Evolutionary conservation across 64 coral and sea anemone genomes (phyloP).

Genomic region (Platygyra sinensis): DNA sequence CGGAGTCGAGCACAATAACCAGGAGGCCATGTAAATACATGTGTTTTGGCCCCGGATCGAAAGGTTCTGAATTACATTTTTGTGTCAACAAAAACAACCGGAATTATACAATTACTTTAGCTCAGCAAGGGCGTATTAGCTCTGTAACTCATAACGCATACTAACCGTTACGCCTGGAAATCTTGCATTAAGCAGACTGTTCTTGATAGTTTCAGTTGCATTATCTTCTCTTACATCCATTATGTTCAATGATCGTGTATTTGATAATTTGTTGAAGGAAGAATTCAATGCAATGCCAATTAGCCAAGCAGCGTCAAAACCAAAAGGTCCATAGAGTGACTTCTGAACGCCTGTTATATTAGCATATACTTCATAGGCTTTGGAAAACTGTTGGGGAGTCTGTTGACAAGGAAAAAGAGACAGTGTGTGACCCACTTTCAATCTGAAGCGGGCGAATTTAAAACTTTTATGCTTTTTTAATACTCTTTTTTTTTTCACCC

Average conservation of each 20-base stretch:
- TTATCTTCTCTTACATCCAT: conserved; percentile 5
- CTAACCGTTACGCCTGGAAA: conserved; percentile 84
- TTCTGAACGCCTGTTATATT: neutral
- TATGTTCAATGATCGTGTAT: neutral
- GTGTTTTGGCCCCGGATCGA: too few relatives aligned
- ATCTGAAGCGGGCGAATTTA: too few relatives aligned
- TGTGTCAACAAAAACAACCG: too few relatives aligned
- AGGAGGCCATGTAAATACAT: too few relatives aligned
- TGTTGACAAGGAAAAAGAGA: conserved; percentile 16
- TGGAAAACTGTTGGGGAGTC: conserved; percentile 54
- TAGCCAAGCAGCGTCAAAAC: conserved; percentile 87
- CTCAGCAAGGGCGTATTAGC: too few relatives aligned
- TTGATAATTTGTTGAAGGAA: neutral
- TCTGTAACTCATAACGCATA: neutral
- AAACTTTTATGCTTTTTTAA: too few relatives aligned
- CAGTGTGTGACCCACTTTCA: too few relatives aligned
- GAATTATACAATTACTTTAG: too few relatives aligned
- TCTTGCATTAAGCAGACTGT: conserved; percentile 45
- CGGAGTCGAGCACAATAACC: too few relatives aligned
- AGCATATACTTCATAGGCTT: conserved; percentile 32
- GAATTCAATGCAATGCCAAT: conserved; percentile 70
- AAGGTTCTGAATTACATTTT: too few relatives aligned
- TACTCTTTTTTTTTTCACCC: too few relatives aligned
- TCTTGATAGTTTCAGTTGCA: conserved; percentile 28
- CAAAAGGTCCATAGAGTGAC: conserved; percentile 69